Conservation (phyloP, 1,140 invertebrate genomes). For the Whitmania pigra region DNA sequence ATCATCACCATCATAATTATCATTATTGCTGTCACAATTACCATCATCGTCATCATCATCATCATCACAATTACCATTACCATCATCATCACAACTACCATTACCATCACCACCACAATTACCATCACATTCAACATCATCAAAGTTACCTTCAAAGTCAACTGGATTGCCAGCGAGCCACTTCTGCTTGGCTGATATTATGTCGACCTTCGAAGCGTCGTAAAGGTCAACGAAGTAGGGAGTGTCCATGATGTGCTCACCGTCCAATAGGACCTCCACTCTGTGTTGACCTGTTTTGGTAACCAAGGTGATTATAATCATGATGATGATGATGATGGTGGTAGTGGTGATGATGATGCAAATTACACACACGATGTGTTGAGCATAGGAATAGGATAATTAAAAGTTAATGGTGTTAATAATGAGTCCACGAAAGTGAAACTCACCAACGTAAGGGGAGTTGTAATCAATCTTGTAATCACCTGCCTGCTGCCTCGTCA, state of each 20-base stretch:
- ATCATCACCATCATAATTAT: neutral
- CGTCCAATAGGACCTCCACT: constrained; percentile 78
- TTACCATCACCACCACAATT: neutral
- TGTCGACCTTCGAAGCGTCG: constrained; percentile 61
- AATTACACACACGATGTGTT: no score
- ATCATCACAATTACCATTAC: neutral
- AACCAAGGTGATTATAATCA: no score
- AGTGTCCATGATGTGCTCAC: constrained; percentile 75
- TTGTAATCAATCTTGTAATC: constrained; percentile 40
- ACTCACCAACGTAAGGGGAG: constrained; percentile 33
- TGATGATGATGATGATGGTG: no score
- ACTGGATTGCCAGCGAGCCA: constrained; percentile 38
- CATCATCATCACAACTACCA: neutral
- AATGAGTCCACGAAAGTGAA: neutral
- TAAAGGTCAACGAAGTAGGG: constrained; percentile 93
- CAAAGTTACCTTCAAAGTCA: constrained; percentile 36
- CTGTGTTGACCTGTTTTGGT: constrained; percentile 52
- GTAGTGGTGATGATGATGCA: no score
- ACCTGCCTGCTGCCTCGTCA: constrained; percentile 32
- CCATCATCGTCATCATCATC: neutral
- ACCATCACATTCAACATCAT: neutral
- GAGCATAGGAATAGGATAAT: neutral
- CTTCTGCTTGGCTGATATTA: constrained; percentile 40
- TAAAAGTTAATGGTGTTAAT: neutral
- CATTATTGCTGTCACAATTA: no score